Percentiles rank a stretch among this genome's conserved stretches.
phyloP scores from a whole-genome alignment of 64 coral and sea anemone genomes.

The Hydrozoanthus tunicans region DNA sequence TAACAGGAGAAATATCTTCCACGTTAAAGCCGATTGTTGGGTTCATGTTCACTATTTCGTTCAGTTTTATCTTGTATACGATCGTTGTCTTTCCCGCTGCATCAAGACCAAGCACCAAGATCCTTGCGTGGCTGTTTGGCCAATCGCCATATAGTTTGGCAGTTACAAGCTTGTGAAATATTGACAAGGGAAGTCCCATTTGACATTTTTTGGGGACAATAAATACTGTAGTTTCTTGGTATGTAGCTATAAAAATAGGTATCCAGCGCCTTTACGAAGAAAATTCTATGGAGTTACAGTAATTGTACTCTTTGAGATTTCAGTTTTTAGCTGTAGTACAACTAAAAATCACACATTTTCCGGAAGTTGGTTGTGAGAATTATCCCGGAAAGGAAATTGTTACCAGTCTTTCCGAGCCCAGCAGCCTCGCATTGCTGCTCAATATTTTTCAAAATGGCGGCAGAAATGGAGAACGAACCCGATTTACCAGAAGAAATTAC shows the following conservation, averaged over 20 bases:
- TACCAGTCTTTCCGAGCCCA: not conserved
- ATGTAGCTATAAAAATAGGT: no score
- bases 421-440: constrained; percentile 19
- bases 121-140: constrained; percentile 64
- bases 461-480: constrained; percentile 60
- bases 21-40: constrained; percentile 98
- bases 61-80: constrained; percentile 91
- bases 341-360: no score
- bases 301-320: no score
- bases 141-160: constrained; percentile 51
- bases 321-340: no score
- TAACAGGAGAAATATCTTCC: constrained; percentile 78
- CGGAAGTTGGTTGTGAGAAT: no score
- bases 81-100: constrained; percentile 96
- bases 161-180: constrained; percentile 20
- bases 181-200: constrained; percentile 45
- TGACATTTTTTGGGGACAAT: not conserved
- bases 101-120: constrained; percentile 90
- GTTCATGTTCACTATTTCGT: constrained; percentile 79
- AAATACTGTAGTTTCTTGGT: no score
- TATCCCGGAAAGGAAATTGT: not conserved
- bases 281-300: no score
- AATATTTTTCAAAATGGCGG: constrained; percentile 75
- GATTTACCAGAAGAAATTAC: constrained; percentile 92
- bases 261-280: no score